These are phyloP conservation scores for Tetrapedia diversipes DNA, from an alignment of 2,888 invertebrate genomes.

Conservation along the genomic window DNA sequence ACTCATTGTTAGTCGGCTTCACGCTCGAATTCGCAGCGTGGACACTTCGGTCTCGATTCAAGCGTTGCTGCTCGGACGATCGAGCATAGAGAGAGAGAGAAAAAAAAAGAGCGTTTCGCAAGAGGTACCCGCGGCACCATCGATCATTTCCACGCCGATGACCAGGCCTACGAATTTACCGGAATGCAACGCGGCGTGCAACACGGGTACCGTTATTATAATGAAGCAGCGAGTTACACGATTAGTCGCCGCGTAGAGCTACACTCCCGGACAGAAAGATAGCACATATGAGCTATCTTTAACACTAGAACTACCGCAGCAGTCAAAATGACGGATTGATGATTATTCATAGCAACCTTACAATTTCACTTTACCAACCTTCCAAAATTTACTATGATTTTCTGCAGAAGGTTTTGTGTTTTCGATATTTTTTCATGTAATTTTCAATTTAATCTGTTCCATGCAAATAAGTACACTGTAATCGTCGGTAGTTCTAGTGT, in stretches of 20 bases:
- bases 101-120: conserved; percentile 4
- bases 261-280: no score
- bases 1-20: conserved; percentile 64
- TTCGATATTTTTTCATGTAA: no score
- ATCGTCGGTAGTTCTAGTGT: no score
- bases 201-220: conserved; percentile 6
- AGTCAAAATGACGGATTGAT: no score
- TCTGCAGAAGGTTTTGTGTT: no score
- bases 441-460: no score
- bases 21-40: conserved; percentile 62
- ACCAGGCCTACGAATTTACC: neutral
- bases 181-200: neutral
- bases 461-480: no score
- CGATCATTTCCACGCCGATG: conserved; percentile 20
- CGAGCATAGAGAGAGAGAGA: neutral
- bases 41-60: conserved; percentile 45
- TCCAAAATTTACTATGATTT: no score
- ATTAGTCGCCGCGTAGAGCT: conserved; percentile 5
- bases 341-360: no score
- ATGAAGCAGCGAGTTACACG: conserved; percentile 13
- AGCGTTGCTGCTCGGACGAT: conserved; percentile 9
- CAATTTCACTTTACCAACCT: no score
- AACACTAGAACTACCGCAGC: no score
- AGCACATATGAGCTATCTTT: no score
- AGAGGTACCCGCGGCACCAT: neutral